Evolutionary conservation across 2,888 invertebrate species (phyloP), one percentile per base, ranked within the genome.

Genomic region (Netelia inedita): DNA sequence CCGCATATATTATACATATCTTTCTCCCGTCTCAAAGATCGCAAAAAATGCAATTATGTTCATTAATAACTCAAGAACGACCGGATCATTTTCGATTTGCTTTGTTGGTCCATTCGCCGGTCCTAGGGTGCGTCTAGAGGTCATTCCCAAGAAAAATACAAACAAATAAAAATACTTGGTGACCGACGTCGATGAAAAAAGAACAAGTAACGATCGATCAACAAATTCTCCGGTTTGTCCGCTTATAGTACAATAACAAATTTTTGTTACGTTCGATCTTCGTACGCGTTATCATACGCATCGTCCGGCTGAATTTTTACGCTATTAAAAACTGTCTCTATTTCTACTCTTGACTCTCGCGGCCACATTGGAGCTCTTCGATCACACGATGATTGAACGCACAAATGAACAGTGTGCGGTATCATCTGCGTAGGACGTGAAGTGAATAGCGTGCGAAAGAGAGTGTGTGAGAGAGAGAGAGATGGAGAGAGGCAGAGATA

Each of bases 371-470:
- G 55, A 79, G 71, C 72, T 78, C 71, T 81, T 74, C 63, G 82
- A 75, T 82, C 82, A 61, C 66, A 75, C 59, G 74, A 85, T 80
- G 85, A 85, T 86, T 61, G 76, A 79, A 80, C 74, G 84, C 84
- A 85, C 86, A 87, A 87, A 87, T 87, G 87, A 87, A 86, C 87
- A 86, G 76, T 74, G 74, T 65, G 53, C 81, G 79, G 66, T 87
- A 85, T 88, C 83, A 87, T 87, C 76, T 83, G 76, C 72, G 43
- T 66, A 50, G 66, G 65, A 82, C 85, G 72, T 75, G 19, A 63
- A 69, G 72, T 79, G 73, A 69, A 19, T 57, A 16, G 9, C 57
- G 57, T 57, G 9, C 57, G 9, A 57, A 14, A 46, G 14, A 68
- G 73, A 59, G 57, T 21, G 23, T 21, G 23, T 6, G 53, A 16